Evolutionary conservation across 2,888 invertebrate species (phyloP).

Genomic region (Copidosoma aretas): DNA sequence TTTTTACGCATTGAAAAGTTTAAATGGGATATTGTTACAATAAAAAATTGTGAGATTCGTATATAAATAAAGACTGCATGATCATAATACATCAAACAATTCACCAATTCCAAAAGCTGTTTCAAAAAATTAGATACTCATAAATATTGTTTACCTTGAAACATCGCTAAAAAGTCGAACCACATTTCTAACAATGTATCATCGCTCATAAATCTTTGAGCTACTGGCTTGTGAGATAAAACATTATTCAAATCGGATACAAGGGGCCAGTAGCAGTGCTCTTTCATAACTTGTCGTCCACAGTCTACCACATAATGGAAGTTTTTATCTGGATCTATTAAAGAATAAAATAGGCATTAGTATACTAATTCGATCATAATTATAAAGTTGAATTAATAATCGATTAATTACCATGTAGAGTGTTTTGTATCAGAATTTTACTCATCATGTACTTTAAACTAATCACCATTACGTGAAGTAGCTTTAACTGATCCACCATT

Average conservation of each 20-base stretch:
- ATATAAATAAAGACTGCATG: too few species aligned
- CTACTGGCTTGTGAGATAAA: constrained; percentile 89
- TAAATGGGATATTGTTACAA: too few species aligned
- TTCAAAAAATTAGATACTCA: background rate
- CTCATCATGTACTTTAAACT: constrained; percentile 93
- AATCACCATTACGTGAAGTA: constrained; percentile 92
- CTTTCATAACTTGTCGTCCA: constrained; percentile 90
- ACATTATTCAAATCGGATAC: constrained; percentile 97
- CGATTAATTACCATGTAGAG: constrained; percentile 74
- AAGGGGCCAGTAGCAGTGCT: constrained; percentile 98
- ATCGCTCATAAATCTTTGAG: constrained; percentile 86
- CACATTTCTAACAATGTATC: constrained; percentile 91
- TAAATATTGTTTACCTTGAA: constrained; percentile 75
- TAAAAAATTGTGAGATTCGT: too few species aligned
- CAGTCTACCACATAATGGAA: constrained; percentile 94
- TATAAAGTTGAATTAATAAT: constrained; percentile 18
- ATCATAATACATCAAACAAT: background rate
- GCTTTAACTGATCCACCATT: constrained; percentile 88
- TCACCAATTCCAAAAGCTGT: background rate
- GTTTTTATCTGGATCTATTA: constrained; percentile 77
- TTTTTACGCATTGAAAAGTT: too few species aligned
- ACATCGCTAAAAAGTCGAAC: constrained; percentile 92
- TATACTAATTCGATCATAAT: constrained; percentile 10
- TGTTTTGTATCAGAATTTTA: constrained; percentile 86
- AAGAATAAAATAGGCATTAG: constrained; percentile 12